These are phyloP conservation scores for Helostoma temminkii DNA, from an alignment of 2,797 vertebrate genomes.

Conservation along the genomic window DNA sequence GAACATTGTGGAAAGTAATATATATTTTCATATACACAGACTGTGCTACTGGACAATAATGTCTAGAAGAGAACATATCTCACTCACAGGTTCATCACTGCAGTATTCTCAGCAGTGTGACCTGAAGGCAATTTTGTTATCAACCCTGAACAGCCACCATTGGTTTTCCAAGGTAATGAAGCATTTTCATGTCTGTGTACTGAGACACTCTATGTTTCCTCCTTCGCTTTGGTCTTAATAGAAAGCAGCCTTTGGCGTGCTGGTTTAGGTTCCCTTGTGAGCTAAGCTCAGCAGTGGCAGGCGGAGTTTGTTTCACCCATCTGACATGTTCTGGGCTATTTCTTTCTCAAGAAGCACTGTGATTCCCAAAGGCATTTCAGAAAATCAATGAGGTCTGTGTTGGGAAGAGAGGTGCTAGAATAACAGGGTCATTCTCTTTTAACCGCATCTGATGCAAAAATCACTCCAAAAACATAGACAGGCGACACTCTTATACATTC, in stretches of 20 bases:
- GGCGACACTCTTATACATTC: no score
- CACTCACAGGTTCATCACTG: slow-evolving; percentile 29
- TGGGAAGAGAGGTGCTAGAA: slow-evolving; percentile 41
- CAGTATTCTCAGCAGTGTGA: slow-evolving; percentile 36
- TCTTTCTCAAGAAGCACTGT: slow-evolving; percentile 60
- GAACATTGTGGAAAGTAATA: slow-evolving; percentile 20
- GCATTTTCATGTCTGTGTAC: slow-evolving; percentile 39
- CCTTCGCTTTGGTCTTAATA: slow-evolving; percentile 40
- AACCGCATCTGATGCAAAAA: slow-evolving; percentile 48
- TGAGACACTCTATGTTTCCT: slow-evolving; percentile 44
- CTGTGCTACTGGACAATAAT: slow-evolving; percentile 15
- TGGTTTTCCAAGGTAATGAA: slow-evolving; percentile 45
- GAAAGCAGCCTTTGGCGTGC: slow-evolving; percentile 44
- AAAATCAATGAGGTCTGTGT: slow-evolving; percentile 67
- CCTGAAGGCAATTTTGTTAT: slow-evolving; percentile 51
- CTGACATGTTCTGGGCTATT: slow-evolving; percentile 60
- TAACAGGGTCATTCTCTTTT: slow-evolving; percentile 41
- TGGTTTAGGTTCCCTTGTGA: slow-evolving; percentile 51
- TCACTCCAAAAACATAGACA: slow-evolving; percentile 14
- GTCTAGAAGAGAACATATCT: slow-evolving; percentile 20
- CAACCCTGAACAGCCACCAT: slow-evolving; percentile 39
- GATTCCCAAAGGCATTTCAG: slow-evolving; percentile 65
- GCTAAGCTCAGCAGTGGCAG: slow-evolving; percentile 50
- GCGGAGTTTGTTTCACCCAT: slow-evolving; percentile 57
- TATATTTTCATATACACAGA: slow-evolving; percentile 19